Base-by-base conservation (phyloP, 37 sponge, comb jelly and placozoan species). In the Hexactinellida sp. region DNA sequence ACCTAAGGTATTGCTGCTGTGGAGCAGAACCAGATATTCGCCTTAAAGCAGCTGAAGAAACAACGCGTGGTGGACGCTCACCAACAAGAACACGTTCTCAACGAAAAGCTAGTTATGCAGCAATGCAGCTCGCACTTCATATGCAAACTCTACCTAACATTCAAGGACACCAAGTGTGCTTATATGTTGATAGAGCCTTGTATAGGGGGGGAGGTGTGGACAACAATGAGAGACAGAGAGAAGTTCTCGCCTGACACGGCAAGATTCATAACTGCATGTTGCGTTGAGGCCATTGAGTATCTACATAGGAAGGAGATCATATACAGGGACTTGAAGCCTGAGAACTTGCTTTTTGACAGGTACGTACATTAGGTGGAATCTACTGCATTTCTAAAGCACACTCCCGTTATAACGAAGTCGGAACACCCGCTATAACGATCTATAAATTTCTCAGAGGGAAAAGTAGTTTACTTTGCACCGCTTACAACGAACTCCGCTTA, bases 1-100 rank as follows among this genome's bases (percentile, higher is more conserved):
- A n/a, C n/a, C n/a, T n/a, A n/a, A n/a, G 87, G 38, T 84, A 86
- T 36, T 36, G n/a, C 36, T 21, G 13, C 34, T 19, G 37, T 39
- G 24, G 88, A 88, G 39, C 84, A 84, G 30, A 89, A 37, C 1
- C 38, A 85, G 37, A 51, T 87, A 37, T 90, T 83, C 82, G 90
- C 90, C 36, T 39, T 90, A n/a, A 90, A 90, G 38, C 71, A 85
- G 35, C 54, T 90, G 24, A 90, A 90, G 83, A 90, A 90, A 84
- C 54, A 88, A 28, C 88, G 89, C 36, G 84, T 90, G 7, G 90
- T 90, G 54, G 90, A 90, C 36, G 89, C 90, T 0, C 55, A 84
- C 25, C 90, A 90, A 37, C 85, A 90, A 37, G 90, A 90, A 36
- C 90, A 90, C 82, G 84, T 90, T 38, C 36, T 88, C 35, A 82